Conservation (phyloP, 1,140 invertebrate species). For the Halictus rubicundus region DNA sequence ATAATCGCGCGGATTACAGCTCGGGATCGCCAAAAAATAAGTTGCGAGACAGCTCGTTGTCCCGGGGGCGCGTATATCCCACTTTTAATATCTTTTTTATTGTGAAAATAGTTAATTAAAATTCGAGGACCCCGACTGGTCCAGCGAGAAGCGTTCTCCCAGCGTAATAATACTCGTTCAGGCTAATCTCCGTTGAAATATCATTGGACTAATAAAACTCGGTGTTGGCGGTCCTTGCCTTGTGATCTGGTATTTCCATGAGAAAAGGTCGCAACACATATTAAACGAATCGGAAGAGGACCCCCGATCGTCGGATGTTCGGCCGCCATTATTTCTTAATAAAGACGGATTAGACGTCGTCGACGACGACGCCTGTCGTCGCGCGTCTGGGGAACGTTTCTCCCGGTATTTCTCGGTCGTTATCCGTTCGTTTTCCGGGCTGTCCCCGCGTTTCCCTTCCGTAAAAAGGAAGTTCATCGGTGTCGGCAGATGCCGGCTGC, state of each 20-base stretch:
- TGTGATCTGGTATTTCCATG: background rate
- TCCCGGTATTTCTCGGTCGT: background rate
- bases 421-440: conserved; percentile 31
- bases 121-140: background rate
- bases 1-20: background rate
- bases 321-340: conserved; percentile 29
- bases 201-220: conserved; percentile 39
- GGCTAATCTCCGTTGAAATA: conserved; percentile 43
- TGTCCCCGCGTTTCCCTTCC: conserved; percentile 31
- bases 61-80: background rate
- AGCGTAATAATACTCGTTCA: conserved; percentile 15
- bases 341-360: conserved; percentile 12
- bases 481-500: conserved; percentile 70
- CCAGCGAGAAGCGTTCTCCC: background rate
- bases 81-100: conserved; percentile 33
- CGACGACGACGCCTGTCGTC: background rate
- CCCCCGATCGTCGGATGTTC: background rate
- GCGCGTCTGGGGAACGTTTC: background rate
- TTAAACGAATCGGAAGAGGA: conserved; percentile 21
- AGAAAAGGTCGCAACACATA: conserved; percentile 26
- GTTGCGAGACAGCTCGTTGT: background rate
- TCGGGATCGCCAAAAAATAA: background rate
- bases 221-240: background rate
- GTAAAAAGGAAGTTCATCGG: conserved; percentile 54
- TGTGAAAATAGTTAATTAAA: conserved; percentile 47